Percentiles rank a stretch among this genome's conserved stretches.
These are phyloP conservation scores for Acanthopagrus latus DNA, from an alignment of 2,797 vertebrate species.

Conservation along the genomic window DNA sequence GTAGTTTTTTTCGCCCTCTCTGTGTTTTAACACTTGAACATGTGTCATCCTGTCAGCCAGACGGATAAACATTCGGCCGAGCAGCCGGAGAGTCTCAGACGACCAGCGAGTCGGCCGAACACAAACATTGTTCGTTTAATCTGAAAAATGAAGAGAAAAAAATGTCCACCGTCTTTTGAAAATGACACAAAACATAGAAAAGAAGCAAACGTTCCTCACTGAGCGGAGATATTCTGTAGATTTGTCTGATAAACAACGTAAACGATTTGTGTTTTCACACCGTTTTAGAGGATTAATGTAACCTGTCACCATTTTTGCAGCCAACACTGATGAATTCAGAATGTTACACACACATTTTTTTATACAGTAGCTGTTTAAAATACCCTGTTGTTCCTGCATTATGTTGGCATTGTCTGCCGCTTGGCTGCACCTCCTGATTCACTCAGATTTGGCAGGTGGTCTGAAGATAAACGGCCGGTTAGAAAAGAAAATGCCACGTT, in stretches of 20 bases:
- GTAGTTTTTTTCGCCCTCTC: neutral
- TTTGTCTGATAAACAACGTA: neutral
- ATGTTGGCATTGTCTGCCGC: neutral
- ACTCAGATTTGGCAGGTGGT: neutral
- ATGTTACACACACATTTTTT: neutral
- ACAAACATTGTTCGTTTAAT: neutral
- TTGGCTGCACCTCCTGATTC: neutral
- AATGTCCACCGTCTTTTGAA: too few relatives aligned
- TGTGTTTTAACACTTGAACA: slow-evolving; percentile 32
- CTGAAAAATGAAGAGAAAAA: neutral
- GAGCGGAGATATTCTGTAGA: neutral
- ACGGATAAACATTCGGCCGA: slow-evolving; percentile 27
- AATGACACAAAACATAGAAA: neutral
- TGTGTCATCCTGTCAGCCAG: slow-evolving; percentile 37
- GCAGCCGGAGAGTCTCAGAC: slow-evolving; percentile 11
- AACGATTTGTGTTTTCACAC: neutral
- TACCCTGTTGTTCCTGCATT: neutral
- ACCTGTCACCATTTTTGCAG: neutral
- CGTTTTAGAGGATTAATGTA: neutral
- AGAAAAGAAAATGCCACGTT: neutral
- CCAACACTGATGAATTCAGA: neutral
- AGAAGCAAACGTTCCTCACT: neutral
- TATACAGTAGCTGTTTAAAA: neutral
- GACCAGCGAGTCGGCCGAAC: neutral
- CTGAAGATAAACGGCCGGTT: neutral